Conservation (phyloP, 2,888 invertebrate species). For the Drosophila recens region DNA sequence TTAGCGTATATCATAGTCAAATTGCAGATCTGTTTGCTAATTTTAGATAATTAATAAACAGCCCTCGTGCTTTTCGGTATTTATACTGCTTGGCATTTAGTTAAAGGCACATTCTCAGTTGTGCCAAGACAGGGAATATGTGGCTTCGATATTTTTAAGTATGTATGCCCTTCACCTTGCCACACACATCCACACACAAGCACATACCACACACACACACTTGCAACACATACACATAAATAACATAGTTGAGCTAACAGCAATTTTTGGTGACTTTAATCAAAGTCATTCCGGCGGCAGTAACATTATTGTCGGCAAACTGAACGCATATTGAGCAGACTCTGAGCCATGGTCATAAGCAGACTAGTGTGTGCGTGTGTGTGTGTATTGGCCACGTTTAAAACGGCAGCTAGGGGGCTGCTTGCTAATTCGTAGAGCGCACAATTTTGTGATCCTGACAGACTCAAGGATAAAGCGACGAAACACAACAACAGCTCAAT, state of each 20-base stretch:
- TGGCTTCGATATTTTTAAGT: conserved; percentile 44
- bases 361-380: not conserved
- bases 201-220: not conserved
- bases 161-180: conserved; percentile 63
- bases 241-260: conserved; percentile 37
- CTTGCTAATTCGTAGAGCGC: conserved; percentile 37
- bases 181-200: conserved; percentile 11
- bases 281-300: conserved; percentile 51
- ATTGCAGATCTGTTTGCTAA: not conserved
- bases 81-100: conserved; percentile 14
- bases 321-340: conserved; percentile 21
- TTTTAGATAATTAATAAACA: conserved; percentile 4
- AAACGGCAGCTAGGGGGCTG: conserved; percentile 20
- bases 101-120: conserved; percentile 35
- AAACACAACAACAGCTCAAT: not conserved
- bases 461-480: conserved; percentile 22
- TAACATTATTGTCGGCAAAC: conserved; percentile 29
- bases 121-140: conserved; percentile 54
- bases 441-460: conserved; percentile 29
- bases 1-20: not conserved
- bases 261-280: conserved; percentile 51
- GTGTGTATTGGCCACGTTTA: conserved; percentile 19
- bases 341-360: conserved; percentile 10
- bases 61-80: conserved; percentile 39
- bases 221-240: conserved; percentile 20